Base-by-base conservation (phyloP, 2,113 vertebrate genomes). In the Stegastes partitus region DNA sequence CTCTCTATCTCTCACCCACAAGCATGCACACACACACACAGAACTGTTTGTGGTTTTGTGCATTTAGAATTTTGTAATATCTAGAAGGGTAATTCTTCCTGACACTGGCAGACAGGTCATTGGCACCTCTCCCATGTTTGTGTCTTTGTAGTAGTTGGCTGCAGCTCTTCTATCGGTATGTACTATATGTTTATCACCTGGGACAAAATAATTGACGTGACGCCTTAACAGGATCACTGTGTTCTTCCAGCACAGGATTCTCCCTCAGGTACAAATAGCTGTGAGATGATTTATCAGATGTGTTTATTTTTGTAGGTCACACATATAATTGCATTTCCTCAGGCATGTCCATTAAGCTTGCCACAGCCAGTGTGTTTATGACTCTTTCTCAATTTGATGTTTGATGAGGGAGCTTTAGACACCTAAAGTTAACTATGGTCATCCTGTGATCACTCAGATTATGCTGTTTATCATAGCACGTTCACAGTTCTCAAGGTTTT, bases 191-290 rank as follows among this genome's bases (percentile, higher is more conserved):
- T 44, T 79, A 57, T 68, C 11, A 63, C n/a, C 47, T 12, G 31
- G 68, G 18, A 86, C 74, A 83, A 78, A 76, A 73, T 78, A 82
- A 90, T 84, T 85, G 79, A 61, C 37, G 18, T 54, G 67, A 37
- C 61, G 72, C 49, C 19, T 47, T 25, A 58, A 66, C 26, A 45
- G 25, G 79, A 81, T 86, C 83, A 74, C 47, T 49, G 31, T 71
- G 87, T 92, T 88, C 87, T 73, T 64, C 51, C 45, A 58, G 34
- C 58, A 53, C 47, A 66, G 10, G 44, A 51, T 64, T 63, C 26
- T 34, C 42, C 87, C 82, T 61, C 42, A n/a, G 70, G 84, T 22
- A 58, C 10, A 79, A 79, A 82, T 74, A 88, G 53, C 54, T 73
- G 68, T 50, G 34, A 28, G 56, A 59, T 77, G 73, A 64, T 4